Base-by-base conservation (phyloP, 2,113 vertebrate species). In the Dipodomys ordii region DNA sequence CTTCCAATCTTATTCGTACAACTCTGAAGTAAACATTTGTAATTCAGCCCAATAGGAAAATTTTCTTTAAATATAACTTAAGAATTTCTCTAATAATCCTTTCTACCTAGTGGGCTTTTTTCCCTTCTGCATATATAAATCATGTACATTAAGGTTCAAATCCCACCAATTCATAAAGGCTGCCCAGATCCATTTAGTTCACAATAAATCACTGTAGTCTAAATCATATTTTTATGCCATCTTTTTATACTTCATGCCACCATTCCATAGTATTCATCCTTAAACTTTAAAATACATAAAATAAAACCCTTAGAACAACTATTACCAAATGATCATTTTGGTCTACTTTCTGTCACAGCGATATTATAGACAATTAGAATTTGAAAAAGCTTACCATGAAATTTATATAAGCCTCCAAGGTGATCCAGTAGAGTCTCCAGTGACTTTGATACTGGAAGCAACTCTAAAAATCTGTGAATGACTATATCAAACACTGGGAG, bases 401-500 rank as follows among this genome's bases (percentile, higher is more conserved):
- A 99, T 98, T 99, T 99, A 98, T 99, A 99, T 94, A 99, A 98
- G 39, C 99, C 99, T 81, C 99, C 99, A 39, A 99, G 98, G 87
- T 99, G 99, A 97, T 99, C 99, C 91, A 99, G 97, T 72, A 99
- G 97, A 0, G 99, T 99, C 97, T 99, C 99, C 94, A 99, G 96
- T 32, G 99, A 99, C 96, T 99, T 99, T 83, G 99, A 99, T 76
- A 99, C 99, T 0, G 99, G 99, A 90, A 99, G 99, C 62, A 99
- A 98, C 98, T 99, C 99, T 97, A 99, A 98, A 97, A 99, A 99
- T 93, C 99, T 99, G 93, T 99, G 99, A 97, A 99, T 99, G 96
- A 99, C 99, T 80, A 99, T 99, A 97, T 99, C 99, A 91, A 99
- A 99, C 86, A 99, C 99, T 0, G 99, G 99, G 93, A 99, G 98